Evolutionary conservation across 2,797 vertebrate species (phyloP), one percentile per base, ranked within the genome.

Genomic region (Coreius guichenoti): DNA sequence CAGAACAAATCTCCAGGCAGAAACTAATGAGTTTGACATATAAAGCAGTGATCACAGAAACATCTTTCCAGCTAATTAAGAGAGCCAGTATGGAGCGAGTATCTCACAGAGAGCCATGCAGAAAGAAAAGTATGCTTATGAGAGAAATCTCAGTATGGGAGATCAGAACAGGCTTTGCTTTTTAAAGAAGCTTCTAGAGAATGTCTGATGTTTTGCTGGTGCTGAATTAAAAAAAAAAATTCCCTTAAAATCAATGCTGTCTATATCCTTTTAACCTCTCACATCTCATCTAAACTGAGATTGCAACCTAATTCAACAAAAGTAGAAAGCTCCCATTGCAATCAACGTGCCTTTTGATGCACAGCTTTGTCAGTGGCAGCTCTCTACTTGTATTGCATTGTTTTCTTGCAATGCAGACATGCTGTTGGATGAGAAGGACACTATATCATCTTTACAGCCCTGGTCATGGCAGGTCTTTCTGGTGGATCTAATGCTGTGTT

Each of bases 401-500:
- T n/a, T 56, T 13, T 33, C 74, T 76, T 36, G 12, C 49, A 31
- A 16, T 5, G 16, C 26, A 73, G 70, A 73, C 51, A 45, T 63
- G 33, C n/a, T 79, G 36, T 65, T 19, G 26, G 61, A 65, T 65
- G 77, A 29, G 77, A 56, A 36, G 31, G 29, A n/a, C 70, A 56
- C 29, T 75, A 23, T 54, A 56, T 12, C 19, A 63, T 47, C 19
- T 79, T 65, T 56, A 31, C 12, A 89, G 87, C 87, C 89, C 89
- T 90, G 80, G 81, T 89, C 87, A 78, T 82, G 68, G 74, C 69
- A 85, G 89, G 89, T 88, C 81, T 89, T 80, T 45, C 63, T 65
- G 89, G 84, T 90, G 86, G 88, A 89, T 86, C 58, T 89, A 89
- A 89, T 90, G 86, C 84, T 89, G 87, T 90, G 92, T 90, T 65